phyloP scores from a whole-genome alignment of 2,888 invertebrate species.

The Nemapogon koenigi region DNA sequence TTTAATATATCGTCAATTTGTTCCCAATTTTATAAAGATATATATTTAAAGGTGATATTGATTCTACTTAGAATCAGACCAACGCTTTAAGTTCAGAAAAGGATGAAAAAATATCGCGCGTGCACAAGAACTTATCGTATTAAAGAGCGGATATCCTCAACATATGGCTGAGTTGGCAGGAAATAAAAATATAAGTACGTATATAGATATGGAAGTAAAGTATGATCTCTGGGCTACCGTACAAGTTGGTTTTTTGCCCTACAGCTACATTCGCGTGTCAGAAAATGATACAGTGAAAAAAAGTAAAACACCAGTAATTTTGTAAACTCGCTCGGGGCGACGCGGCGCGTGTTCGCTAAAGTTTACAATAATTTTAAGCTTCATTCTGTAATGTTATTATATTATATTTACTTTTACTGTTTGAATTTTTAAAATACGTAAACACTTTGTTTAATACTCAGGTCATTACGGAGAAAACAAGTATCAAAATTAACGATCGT shows the following conservation, averaged over 20 bases:
- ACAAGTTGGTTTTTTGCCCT: conserved; percentile 26
- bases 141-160: conserved; percentile 48
- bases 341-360: no score
- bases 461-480: no score
- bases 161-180: conserved; percentile 37
- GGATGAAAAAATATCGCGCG: conserved; percentile 3
- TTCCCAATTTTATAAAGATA: no score
- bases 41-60: no score
- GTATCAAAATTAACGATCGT: no score
- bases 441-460: no score
- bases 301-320: conserved; percentile 1
- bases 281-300: conserved; percentile 31
- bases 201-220: conserved; percentile 20
- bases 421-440: no score
- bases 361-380: no score
- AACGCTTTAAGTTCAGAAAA: background rate
- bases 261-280: conserved; percentile 44
- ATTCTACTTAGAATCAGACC: no score
- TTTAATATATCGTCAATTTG: no score
- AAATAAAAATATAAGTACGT: conserved; percentile 32
- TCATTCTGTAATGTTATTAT: no score
- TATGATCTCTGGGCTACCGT: conserved; percentile 35
- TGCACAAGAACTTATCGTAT: conserved; percentile 5
- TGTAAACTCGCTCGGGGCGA: background rate
- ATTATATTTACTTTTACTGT: no score